Base-by-base conservation (phyloP, 2,113 vertebrate species). In the Cavia porcellus region DNA sequence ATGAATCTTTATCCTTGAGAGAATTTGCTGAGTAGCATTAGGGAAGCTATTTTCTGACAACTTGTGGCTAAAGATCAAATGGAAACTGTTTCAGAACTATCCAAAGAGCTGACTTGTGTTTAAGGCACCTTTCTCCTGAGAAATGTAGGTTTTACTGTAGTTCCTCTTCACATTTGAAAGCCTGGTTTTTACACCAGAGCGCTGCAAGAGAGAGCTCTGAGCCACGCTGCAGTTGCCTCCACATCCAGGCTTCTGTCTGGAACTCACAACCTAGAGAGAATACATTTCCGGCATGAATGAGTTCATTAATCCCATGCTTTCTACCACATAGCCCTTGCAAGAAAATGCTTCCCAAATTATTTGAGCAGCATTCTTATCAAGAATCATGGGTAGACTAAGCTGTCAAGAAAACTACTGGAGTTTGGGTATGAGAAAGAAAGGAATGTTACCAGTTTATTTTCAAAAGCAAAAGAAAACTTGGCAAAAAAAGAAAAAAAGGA, bases 11-110 rank as follows among this genome's bases (percentile, higher is more conserved):
- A 90, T 85, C 88, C 87, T 96, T 96, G 85, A 96, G 92, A 90
- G 84, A 95, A 95, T 95, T 89, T 95, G 88, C 98, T 93, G 95
- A 95, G 94, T 77, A 70, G 89, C 62, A 77, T 89, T 32, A 92
- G 83, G 66, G 79, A 95, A 89, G 83, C 66, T 97, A 75, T 95
- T 96, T 97, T 96, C 89, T 94, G 42, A 97, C 93, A 96, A 88
- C 87, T 94, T 92, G 42, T 68, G 47, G 96, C 70, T 93, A 62
- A 30, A 90, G 55, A 97, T 86, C 81, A 91, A 84, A 90, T 38
- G 91, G 47, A 92, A 98, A 95, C 95, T 55, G 93, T 68, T 96
- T 93, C 61, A 92, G 45, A 98, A 95, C 85, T 94, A 66, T 91
- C 77, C 92, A 86, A 70, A 75, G 15, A 70, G 70, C 47, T 3